phyloP scores from a whole-genome alignment of 2,888 invertebrate species.

The Lobophora halterata region DNA sequence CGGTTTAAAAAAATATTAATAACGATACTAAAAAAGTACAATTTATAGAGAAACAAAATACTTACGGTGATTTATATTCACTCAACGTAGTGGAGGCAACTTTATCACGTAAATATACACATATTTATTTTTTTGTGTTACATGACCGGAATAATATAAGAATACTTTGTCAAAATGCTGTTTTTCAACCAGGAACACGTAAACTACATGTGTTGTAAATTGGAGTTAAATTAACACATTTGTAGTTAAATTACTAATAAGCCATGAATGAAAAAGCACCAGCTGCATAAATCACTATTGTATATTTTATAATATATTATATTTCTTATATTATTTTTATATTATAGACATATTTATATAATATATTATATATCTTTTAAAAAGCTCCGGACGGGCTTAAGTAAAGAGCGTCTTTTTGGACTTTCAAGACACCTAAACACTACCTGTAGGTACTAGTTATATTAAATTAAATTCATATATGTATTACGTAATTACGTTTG shows the following conservation, averaged over 20 bases:
- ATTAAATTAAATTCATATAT: too few species aligned
- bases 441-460: too few species aligned
- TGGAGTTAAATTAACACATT: too few species aligned
- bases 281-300: too few species aligned
- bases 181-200: constrained; percentile 26
- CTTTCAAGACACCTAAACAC: too few species aligned
- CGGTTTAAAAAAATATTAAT: constrained; percentile 36
- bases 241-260: constrained; percentile 12
- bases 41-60: constrained; percentile 40
- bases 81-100: constrained; percentile 30
- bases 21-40: constrained; percentile 24
- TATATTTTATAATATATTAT: neutral
- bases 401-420: too few species aligned
- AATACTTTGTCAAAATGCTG: constrained; percentile 29
- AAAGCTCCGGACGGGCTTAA: too few species aligned
- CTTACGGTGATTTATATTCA: constrained; percentile 44
- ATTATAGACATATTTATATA: too few species aligned
- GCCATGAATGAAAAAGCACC: constrained; percentile 4
- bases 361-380: too few species aligned
- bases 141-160: constrained; percentile 44
- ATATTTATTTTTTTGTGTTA: constrained; percentile 43
- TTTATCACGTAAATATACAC: constrained; percentile 42
- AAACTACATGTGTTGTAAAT: constrained; percentile 19
- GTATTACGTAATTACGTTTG: too few species aligned
- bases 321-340: neutral